phyloP scores from a whole-genome alignment of 2,888 invertebrate genomes.

The Tyria jacobaeae region DNA sequence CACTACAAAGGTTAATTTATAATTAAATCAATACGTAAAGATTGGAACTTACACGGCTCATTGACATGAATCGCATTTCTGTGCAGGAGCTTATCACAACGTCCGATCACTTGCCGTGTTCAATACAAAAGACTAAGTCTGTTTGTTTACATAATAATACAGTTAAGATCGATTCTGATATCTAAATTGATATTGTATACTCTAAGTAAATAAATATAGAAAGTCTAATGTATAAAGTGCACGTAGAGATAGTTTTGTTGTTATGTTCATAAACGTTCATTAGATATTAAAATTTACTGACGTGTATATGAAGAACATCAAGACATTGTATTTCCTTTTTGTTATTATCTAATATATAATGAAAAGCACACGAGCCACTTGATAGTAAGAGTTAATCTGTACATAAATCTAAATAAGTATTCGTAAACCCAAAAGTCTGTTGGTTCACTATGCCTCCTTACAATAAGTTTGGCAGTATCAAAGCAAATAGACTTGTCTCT shows the following conservation, averaged over 20 bases:
- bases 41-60: conserved; percentile 46
- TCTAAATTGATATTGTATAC: conserved; percentile 29
- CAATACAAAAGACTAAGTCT: conserved; percentile 32
- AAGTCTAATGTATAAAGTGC: conserved; percentile 21
- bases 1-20: conserved; percentile 46
- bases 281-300: not conserved
- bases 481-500: too few relatives aligned
- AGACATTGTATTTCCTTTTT: not conserved
- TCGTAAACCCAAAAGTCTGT: too few relatives aligned
- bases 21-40: conserved; percentile 39
- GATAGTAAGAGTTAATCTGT: too few relatives aligned
- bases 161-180: conserved; percentile 37
- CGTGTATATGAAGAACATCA: not conserved
- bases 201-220: conserved; percentile 20
- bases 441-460: too few relatives aligned
- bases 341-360: not conserved
- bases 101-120: conserved; percentile 40
- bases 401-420: too few relatives aligned
- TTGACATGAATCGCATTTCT: conserved; percentile 47
- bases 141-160: conserved; percentile 49
- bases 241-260: not conserved
- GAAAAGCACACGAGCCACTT: not conserved
- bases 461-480: too few relatives aligned
- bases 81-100: conserved; percentile 39
- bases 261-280: not conserved